Evolutionary conservation across 2,888 invertebrate species (phyloP).

Genomic region (Atherix ibis): DNA sequence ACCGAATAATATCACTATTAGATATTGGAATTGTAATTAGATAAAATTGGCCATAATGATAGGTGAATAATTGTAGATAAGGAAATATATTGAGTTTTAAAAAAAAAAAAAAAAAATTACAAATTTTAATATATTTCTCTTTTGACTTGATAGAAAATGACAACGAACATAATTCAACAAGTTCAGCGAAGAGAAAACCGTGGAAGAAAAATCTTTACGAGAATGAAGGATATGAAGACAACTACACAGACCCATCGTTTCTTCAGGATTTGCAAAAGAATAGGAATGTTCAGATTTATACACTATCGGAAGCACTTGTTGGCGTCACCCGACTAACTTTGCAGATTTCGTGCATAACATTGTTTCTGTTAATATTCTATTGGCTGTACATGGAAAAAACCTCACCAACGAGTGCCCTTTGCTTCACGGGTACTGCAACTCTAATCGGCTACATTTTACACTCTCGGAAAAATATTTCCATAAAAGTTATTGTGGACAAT

Average conservation of each 20-base stretch:
- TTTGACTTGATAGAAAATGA: too few species aligned
- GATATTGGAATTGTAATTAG: too few species aligned
- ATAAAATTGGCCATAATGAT: too few species aligned
- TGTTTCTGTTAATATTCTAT: constrained; percentile 56
- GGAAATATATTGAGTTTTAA: too few species aligned
- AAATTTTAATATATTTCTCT: too few species aligned
- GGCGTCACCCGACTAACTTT: constrained; percentile 68
- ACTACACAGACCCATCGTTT: constrained; percentile 79
- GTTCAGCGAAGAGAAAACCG: too few species aligned
- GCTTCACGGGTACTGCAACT: constrained; percentile 39
- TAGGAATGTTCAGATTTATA: constrained; percentile 58
- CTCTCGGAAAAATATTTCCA: constrained; percentile 22
- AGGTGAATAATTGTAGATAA: too few species aligned
- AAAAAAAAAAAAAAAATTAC: too few species aligned
- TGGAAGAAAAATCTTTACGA: constrained; percentile 88
- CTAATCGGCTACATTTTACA: constrained; percentile 48
- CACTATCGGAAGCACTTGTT: constrained; percentile 48
- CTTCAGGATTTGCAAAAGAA: constrained; percentile 73
- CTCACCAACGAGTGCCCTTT: constrained; percentile 46
- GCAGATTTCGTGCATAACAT: constrained; percentile 59
- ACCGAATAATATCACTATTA: too few species aligned
- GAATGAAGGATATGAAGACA: constrained; percentile 75
- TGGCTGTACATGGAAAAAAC: constrained; percentile 54
- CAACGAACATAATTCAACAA: too few species aligned
- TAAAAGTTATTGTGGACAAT: constrained; percentile 38